A percentile compares a stretch with the other conserved stretches of the same genome.
phyloP scores from a whole-genome alignment of 2,797 vertebrate genomes.

The Masticophis lateralis region DNA sequence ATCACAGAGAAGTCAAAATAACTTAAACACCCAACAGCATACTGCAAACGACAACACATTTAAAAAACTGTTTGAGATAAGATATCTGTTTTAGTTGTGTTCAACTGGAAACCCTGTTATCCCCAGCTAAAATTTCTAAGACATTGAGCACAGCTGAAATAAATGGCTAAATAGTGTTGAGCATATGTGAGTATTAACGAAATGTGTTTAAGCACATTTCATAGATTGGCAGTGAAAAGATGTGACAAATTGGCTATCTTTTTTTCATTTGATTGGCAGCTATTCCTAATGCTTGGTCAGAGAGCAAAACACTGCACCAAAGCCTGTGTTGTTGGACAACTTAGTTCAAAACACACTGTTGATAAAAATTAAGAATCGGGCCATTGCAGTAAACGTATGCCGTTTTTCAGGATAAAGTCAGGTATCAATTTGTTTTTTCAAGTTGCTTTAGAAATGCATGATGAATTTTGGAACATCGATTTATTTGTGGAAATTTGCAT shows the following conservation, averaged over 20 bases:
- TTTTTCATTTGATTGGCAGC: conserved; percentile 27
- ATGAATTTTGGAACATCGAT: neutral
- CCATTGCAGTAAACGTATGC: neutral
- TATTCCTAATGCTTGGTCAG: neutral
- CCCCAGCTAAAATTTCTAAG: conserved; percentile 1
- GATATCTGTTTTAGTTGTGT: neutral
- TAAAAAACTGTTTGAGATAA: neutral
- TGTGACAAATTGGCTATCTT: conserved; percentile 2
- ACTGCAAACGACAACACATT: neutral
- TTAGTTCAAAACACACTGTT: conserved; percentile 42
- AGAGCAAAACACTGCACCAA: neutral
- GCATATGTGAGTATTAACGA: conserved; percentile 22
- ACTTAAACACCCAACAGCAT: neutral
- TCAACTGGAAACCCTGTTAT: neutral
- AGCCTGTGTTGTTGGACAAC: conserved; percentile 1
- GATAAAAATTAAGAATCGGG: conserved; percentile 34
- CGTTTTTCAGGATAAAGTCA: neutral
- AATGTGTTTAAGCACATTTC: conserved; percentile 31
- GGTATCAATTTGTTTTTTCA: neutral
- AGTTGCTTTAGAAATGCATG: neutral
- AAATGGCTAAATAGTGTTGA: conserved; percentile 18
- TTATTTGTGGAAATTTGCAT: neutral
- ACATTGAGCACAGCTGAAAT: neutral
- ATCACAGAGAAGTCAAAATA: neutral
- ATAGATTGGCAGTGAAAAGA: conserved; percentile 32